Conservation (phyloP, 1,140 invertebrate species). For the Thereuonema tuberculata region DNA sequence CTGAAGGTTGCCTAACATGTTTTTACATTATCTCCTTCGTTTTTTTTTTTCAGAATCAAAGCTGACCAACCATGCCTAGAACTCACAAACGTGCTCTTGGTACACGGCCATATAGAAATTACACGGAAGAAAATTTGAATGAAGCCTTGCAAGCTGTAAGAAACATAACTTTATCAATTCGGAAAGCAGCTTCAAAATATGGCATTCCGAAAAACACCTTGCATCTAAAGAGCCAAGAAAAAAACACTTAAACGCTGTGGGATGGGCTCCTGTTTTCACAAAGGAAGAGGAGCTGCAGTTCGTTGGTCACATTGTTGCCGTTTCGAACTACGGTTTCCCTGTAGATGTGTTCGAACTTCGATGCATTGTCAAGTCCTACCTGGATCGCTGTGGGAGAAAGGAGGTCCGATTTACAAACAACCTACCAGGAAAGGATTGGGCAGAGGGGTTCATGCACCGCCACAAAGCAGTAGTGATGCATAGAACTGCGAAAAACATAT, state of each 20-base stretch:
- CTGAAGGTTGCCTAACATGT: not conserved
- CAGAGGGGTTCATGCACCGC: not conserved
- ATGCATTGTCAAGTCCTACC: not conserved
- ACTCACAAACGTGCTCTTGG: not conserved
- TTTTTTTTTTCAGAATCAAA: not conserved
- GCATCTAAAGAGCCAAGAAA: not conserved
- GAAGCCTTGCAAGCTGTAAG: not conserved
- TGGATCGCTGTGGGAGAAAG: not conserved
- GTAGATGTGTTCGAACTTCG: not conserved
- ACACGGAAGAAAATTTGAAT: not conserved
- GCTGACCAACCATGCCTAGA: not conserved
- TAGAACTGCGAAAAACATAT: slow-evolving; percentile 9
- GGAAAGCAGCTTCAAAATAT: not conserved
- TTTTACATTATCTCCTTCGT: not conserved
- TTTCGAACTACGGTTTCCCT: not conserved
- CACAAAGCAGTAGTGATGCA: slow-evolving; percentile 1
- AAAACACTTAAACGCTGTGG: not conserved
- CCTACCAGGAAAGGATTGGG: not conserved
- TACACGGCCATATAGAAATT: not conserved
- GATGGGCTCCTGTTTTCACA: not conserved
- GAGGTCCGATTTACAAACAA: not conserved
- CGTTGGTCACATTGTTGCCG: not conserved
- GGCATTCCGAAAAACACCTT: not conserved
- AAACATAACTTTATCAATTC: not conserved
- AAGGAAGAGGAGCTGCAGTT: not conserved